Percentiles rank a stretch among this genome's conserved stretches.
These are phyloP conservation scores for Globia sparganii DNA, from an alignment of 2,888 invertebrate genomes.

Conservation along the genomic window DNA sequence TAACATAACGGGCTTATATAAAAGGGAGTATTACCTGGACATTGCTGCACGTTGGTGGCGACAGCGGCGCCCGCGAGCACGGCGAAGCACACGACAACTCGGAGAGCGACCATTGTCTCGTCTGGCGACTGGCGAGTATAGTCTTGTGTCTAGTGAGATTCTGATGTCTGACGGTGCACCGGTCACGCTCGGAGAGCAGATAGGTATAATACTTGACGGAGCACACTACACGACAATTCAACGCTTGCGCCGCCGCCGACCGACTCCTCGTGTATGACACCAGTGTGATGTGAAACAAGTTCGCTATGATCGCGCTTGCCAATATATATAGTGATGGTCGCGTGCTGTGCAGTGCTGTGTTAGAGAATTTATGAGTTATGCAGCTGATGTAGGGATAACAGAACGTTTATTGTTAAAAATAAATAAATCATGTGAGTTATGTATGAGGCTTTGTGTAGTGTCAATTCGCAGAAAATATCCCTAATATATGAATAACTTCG, in stretches of 20 bases:
- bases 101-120: constrained; percentile 77
- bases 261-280: constrained; percentile 30
- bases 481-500: constrained; percentile 19
- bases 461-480: constrained; percentile 39
- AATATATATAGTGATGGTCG: constrained; percentile 48
- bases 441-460: constrained; percentile 18
- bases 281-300: constrained; percentile 42
- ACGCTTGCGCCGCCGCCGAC: constrained; percentile 30
- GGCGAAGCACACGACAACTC: constrained; percentile 77
- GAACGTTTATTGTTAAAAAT: constrained; percentile 13
- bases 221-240: constrained; percentile 23
- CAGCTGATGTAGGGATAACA: constrained; percentile 47
- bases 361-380: constrained; percentile 55
- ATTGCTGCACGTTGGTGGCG: constrained; percentile 82
- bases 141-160: constrained; percentile 25
- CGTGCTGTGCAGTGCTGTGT: constrained; percentile 21
- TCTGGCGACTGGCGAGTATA: constrained; percentile 63
- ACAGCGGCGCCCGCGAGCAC: constrained; percentile 72
- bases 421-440: constrained; percentile 33
- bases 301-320: constrained; percentile 27
- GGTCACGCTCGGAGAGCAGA: constrained; percentile 40
- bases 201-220: constrained; percentile 19
- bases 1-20: constrained; percentile 73
- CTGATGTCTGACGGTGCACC: constrained; percentile 29
- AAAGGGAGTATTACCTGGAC: constrained; percentile 79